A percentile compares a stretch with the other conserved stretches of the same genome.
These are phyloP conservation scores for Cephus runcator DNA, from an alignment of 2,888 invertebrate species.

Conservation along the genomic window DNA sequence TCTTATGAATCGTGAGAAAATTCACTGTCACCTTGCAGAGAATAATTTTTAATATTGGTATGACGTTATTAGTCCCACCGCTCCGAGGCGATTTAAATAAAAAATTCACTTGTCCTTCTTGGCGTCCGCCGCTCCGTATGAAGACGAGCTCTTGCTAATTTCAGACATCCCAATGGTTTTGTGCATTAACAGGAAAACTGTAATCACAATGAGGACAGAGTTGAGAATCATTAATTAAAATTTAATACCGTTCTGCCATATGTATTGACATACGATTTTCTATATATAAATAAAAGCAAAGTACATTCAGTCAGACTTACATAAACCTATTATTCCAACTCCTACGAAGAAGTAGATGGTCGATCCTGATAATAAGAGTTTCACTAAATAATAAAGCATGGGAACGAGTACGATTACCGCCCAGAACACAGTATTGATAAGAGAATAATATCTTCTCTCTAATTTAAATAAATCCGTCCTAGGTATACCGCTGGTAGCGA, in stretches of 20 bases:
- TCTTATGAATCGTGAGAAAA: background rate
- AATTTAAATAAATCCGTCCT: slow-evolving; percentile 71
- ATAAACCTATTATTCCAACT: slow-evolving; percentile 76
- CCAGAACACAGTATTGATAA: slow-evolving; percentile 81
- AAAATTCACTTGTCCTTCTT: slow-evolving; percentile 62
- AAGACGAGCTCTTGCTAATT: slow-evolving; percentile 86
- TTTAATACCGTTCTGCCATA: slow-evolving; percentile 2
- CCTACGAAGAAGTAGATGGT: slow-evolving; percentile 77
- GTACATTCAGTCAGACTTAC: slow-evolving; percentile 69
- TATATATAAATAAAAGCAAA: slow-evolving; percentile 3
- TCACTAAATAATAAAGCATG: slow-evolving; percentile 76
- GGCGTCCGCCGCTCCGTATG: slow-evolving; percentile 77
- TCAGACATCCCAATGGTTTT: slow-evolving; percentile 86
- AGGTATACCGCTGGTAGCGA: slow-evolving; percentile 78
- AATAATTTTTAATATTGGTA: background rate
- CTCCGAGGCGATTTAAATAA: background rate
- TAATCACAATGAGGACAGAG: slow-evolving; percentile 9
- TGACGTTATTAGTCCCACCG: background rate
- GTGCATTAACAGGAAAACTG: slow-evolving; percentile 82
- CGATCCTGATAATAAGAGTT: slow-evolving; percentile 78
- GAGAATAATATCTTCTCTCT: slow-evolving; percentile 73
- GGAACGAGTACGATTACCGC: slow-evolving; percentile 75
- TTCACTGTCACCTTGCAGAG: slow-evolving; percentile 12
- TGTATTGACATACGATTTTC: background rate
- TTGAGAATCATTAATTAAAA: background rate